A percentile compares a stretch with the other conserved stretches of the same genome.
phyloP scores from a whole-genome alignment of 2,888 invertebrate species.

The Apotomis capreana region DNA sequence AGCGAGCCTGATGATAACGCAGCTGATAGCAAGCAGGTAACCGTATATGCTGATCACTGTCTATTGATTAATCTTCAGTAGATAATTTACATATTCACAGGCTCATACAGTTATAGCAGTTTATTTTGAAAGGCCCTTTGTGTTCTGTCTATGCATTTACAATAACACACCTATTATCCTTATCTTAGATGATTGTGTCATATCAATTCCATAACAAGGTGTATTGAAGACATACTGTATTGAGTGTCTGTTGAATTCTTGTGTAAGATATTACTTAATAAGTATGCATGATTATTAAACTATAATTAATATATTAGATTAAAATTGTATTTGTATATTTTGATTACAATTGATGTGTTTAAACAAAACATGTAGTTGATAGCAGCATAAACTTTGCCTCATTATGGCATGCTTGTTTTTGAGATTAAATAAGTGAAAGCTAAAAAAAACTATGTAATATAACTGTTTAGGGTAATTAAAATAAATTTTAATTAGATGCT shows the following conservation, averaged over 20 bases:
- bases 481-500: constrained; percentile 27
- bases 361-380: too few species aligned
- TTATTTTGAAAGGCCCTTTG: constrained; percentile 25
- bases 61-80: constrained; percentile 35
- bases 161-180: constrained; percentile 38
- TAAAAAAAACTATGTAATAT: neutral
- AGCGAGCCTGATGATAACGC: constrained; percentile 74
- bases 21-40: constrained; percentile 78
- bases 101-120: constrained; percentile 4
- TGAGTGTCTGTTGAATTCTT: constrained; percentile 14
- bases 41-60: constrained; percentile 46
- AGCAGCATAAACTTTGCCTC: too few species aligned
- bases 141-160: constrained; percentile 28
- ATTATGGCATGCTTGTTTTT: too few species aligned
- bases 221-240: constrained; percentile 22
- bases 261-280: neutral
- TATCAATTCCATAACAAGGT: constrained; percentile 36
- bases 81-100: constrained; percentile 3
- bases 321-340: too few species aligned
- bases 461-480: constrained; percentile 6
- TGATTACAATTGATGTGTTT: too few species aligned
- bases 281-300: neutral
- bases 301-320: too few species aligned
- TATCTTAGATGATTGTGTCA: constrained; percentile 41
- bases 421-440: too few species aligned